phyloP scores from a whole-genome alignment of 2,888 invertebrate genomes.

The Boloria euphrosyne region DNA sequence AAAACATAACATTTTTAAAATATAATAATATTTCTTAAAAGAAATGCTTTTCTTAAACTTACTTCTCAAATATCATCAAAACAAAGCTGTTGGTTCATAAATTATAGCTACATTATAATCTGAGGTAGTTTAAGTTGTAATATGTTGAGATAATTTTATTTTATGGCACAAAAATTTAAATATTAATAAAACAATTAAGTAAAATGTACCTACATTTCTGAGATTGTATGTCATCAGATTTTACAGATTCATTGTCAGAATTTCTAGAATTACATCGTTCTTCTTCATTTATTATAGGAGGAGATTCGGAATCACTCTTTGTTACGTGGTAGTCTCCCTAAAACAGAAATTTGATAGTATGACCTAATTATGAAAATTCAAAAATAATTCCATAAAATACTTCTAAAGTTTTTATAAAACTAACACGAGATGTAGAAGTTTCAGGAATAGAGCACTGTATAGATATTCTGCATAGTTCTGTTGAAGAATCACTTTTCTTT shows the following conservation, averaged over 20 bases:
- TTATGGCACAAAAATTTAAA: too few species aligned
- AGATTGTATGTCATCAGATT: slow-evolving; percentile 68
- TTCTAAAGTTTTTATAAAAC: neutral
- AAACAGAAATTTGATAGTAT: neutral
- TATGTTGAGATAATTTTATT: too few species aligned
- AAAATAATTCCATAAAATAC: neutral
- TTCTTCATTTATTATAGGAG: slow-evolving; percentile 71
- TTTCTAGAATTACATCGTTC: slow-evolving; percentile 46
- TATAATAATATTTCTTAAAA: too few species aligned
- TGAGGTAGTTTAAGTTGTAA: too few species aligned
- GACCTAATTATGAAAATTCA: slow-evolving; percentile 1
- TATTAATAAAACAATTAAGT: neutral
- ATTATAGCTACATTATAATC: too few species aligned
- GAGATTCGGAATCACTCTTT: slow-evolving; percentile 65
- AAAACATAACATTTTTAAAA: too few species aligned
- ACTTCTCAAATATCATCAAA: too few species aligned
- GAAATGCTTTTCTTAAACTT: too few species aligned
- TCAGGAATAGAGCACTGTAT: slow-evolving; percentile 69
- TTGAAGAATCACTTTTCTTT: slow-evolving; percentile 65
- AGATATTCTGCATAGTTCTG: slow-evolving; percentile 72
- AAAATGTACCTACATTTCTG: slow-evolving; percentile 65
- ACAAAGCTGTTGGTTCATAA: too few species aligned
- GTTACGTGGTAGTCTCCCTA: slow-evolving; percentile 55
- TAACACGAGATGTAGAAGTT: slow-evolving; percentile 57
- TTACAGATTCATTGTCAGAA: slow-evolving; percentile 63